phyloP scores from a whole-genome alignment of 2,888 invertebrate species.

The Apotomis turbidana region DNA sequence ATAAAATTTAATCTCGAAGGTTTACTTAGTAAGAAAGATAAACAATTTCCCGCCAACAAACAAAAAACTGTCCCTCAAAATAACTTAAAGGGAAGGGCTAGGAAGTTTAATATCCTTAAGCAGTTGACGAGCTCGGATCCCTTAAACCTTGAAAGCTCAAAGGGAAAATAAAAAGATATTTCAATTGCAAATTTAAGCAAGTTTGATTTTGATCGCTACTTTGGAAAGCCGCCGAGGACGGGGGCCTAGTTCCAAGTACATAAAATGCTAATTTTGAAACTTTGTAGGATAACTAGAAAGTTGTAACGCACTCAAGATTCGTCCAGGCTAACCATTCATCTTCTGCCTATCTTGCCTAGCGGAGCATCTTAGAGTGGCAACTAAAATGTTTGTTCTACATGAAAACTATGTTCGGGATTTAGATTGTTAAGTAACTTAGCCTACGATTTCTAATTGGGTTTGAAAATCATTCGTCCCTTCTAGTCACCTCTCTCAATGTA shows the following conservation, averaged over 20 bases:
- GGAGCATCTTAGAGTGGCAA: constrained; percentile 8
- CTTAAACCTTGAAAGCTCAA: constrained; percentile 66
- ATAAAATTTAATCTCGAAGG: constrained; percentile 32
- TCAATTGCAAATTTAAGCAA: constrained; percentile 67
- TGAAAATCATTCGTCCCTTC: not conserved
- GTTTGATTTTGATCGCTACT: constrained; percentile 71
- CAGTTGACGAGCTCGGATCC: constrained; percentile 61
- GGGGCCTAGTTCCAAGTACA: constrained; percentile 52
- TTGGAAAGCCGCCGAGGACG: constrained; percentile 54
- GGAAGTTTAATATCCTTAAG: constrained; percentile 66
- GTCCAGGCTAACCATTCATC: constrained; percentile 24
- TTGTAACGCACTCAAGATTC: constrained; percentile 38
- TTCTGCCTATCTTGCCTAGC: constrained; percentile 12
- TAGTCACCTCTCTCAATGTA: not conserved
- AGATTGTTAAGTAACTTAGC: not conserved
- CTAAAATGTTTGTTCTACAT: constrained; percentile 12
- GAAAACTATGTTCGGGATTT: not conserved
- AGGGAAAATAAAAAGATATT: constrained; percentile 74
- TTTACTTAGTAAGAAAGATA: constrained; percentile 38
- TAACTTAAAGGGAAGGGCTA: constrained; percentile 51
- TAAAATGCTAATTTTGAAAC: constrained; percentile 54
- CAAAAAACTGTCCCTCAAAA: constrained; percentile 47
- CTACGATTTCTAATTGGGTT: not conserved
- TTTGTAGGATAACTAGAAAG: constrained; percentile 38
- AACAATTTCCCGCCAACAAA: constrained; percentile 39